Evolutionary conservation across 2,888 invertebrate genomes (phyloP).

Genomic region (Scaptomyza cyrtandrae): DNA sequence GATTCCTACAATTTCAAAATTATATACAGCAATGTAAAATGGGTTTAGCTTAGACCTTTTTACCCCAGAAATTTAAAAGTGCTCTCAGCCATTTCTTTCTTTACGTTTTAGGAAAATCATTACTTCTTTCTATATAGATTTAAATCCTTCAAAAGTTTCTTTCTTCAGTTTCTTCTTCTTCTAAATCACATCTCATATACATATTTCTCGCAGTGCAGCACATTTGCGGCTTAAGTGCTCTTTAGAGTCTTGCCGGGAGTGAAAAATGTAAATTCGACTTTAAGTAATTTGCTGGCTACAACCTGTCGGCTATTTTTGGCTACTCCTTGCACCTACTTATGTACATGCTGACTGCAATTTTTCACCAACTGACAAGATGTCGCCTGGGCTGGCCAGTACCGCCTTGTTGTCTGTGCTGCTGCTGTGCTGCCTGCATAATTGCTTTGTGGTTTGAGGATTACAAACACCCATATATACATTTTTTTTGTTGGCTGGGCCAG

Average conservation of each 20-base stretch:
- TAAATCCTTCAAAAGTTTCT: too few species aligned
- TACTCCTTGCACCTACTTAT: slow-evolving; percentile 6
- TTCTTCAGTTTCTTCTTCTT: too few species aligned
- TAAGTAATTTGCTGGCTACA: slow-evolving; percentile 69
- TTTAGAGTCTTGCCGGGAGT: slow-evolving; percentile 6
- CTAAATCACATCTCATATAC: not conserved
- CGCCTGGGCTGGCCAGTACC: slow-evolving; percentile 38
- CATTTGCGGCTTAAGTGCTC: slow-evolving; percentile 1
- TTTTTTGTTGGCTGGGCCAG: slow-evolving; percentile 16
- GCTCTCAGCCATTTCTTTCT: too few species aligned
- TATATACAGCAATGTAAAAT: too few species aligned
- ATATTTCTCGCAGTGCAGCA: not conserved
- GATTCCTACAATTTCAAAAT: too few species aligned
- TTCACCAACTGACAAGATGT: slow-evolving; percentile 76
- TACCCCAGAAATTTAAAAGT: too few species aligned
- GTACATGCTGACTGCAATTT: slow-evolving; percentile 59
- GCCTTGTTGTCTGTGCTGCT: slow-evolving; percentile 39
- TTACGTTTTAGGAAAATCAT: too few species aligned
- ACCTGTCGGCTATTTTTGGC: slow-evolving; percentile 37
- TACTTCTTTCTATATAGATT: too few species aligned
- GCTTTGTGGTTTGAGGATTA: slow-evolving; percentile 76
- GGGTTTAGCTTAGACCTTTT: too few species aligned
- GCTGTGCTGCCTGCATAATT: slow-evolving; percentile 60
- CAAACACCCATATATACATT: slow-evolving; percentile 22
- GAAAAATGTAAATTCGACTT: slow-evolving; percentile 54